These are phyloP conservation scores for Notamacropus eugenii DNA, from an alignment of 2,797 vertebrate species.

Conservation along the genomic window DNA sequence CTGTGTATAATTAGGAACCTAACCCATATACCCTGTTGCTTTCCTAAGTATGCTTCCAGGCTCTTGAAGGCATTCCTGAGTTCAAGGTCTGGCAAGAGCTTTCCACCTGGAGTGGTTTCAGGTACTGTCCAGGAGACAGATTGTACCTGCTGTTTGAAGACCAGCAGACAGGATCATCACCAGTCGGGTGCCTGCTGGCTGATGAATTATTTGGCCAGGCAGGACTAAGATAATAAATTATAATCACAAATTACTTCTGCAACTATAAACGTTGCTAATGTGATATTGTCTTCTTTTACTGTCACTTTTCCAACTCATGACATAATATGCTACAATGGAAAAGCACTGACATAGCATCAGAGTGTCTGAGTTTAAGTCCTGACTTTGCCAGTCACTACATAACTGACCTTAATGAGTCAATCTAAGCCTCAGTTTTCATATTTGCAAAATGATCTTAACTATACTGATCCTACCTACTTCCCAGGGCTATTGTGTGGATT, in stretches of 20 bases:
- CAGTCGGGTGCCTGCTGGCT: neutral
- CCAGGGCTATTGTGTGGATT: neutral
- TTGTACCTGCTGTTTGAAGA: neutral
- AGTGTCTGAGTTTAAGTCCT: neutral
- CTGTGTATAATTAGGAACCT: neutral
- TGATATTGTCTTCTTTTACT: neutral
- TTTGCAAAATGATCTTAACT: neutral
- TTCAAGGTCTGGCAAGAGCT: neutral
- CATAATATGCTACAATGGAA: neutral
- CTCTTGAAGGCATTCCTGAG: neutral
- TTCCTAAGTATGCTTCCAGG: neutral
- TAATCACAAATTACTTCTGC: neutral
- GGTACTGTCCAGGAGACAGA: neutral
- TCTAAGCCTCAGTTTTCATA: neutral
- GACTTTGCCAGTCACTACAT: neutral
- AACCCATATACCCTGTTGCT: neutral
- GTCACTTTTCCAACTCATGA: neutral
- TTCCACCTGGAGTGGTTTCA: neutral
- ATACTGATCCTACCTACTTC: neutral
- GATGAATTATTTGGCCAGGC: neutral
- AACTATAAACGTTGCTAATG: neutral
- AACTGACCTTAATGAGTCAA: neutral
- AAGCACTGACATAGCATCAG: neutral
- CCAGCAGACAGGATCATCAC: neutral
- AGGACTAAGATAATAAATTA: neutral